phyloP scores from a whole-genome alignment of 1,140 invertebrate genomes.

The Diuraphis noxia region DNA sequence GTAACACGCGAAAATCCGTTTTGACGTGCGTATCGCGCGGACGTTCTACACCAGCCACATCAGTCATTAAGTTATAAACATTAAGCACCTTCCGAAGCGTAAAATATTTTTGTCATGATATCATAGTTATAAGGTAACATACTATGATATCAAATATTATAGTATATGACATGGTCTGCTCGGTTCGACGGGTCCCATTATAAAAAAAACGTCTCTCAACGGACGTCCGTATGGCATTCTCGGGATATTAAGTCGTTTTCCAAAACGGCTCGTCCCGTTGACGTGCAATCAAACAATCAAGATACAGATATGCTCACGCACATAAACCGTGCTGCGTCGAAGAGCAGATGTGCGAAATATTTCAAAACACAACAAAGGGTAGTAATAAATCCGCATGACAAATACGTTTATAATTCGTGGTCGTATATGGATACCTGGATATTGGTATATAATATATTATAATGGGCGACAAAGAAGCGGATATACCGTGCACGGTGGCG shows the following conservation, averaged over 20 bases:
- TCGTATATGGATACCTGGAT: neutral
- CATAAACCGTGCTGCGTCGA: neutral
- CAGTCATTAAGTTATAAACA: too few species aligned
- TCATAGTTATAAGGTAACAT: neutral
- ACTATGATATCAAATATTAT: neutral
- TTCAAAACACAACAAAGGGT: neutral
- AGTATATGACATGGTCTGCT: neutral
- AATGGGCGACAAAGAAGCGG: constrained; percentile 28
- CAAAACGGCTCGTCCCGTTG: neutral
- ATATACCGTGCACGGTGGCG: constrained; percentile 15
- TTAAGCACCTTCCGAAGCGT: too few species aligned
- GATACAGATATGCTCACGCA: neutral
- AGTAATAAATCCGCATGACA: constrained; percentile 49
- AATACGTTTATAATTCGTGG: constrained; percentile 49
- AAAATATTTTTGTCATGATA: neutral
- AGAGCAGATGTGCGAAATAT: constrained; percentile 43
- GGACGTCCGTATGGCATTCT: neutral
- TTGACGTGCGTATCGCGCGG: neutral
- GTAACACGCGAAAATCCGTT: neutral
- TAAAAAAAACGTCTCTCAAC: neutral
- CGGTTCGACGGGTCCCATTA: neutral
- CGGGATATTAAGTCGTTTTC: neutral
- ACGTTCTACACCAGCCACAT: too few species aligned
- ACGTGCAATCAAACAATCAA: neutral
- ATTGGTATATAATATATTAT: neutral